Evolutionary conservation across 2,888 invertebrate species (phyloP).

Genomic region (Synergus laeviventris): DNA sequence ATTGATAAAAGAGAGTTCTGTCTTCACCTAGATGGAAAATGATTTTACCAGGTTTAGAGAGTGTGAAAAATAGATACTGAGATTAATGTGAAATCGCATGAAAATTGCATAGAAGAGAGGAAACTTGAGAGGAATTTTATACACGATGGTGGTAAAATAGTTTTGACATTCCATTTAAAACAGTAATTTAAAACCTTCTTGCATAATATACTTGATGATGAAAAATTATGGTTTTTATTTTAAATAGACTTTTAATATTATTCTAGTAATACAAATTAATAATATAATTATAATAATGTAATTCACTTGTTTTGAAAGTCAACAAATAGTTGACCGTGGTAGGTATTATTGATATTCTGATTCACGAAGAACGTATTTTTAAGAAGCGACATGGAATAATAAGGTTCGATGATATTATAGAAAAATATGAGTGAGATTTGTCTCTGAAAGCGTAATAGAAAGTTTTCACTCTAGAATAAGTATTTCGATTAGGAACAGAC

Average conservation of each 20-base stretch:
- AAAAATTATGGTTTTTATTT: too few species aligned
- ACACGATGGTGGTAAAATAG: background rate
- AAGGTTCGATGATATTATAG: background rate
- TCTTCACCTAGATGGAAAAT: background rate
- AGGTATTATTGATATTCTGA: background rate
- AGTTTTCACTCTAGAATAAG: slow-evolving; percentile 17
- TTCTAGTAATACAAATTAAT: too few species aligned
- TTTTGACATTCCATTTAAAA: too few species aligned
- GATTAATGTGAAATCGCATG: slow-evolving; percentile 9
- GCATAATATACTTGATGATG: too few species aligned
- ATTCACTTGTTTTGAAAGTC: background rate
- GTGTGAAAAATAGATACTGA: background rate
- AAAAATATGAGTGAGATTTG: slow-evolving; percentile 29
- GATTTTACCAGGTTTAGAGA: background rate
- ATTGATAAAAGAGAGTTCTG: background rate
- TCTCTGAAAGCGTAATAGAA: slow-evolving; percentile 2
- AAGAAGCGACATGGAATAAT: background rate
- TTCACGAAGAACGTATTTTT: background rate
- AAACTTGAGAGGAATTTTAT: background rate
- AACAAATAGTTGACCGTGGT: background rate
- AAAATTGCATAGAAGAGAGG: background rate
- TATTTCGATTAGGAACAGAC: slow-evolving; percentile 26
- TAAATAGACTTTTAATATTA: too few species aligned
- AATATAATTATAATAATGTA: background rate
- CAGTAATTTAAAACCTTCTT: too few species aligned